A percentile compares a stretch with the other conserved stretches of the same genome.
Evolutionary conservation across 2,888 invertebrate species (phyloP).

Genomic region (Agelastica alni): DNA sequence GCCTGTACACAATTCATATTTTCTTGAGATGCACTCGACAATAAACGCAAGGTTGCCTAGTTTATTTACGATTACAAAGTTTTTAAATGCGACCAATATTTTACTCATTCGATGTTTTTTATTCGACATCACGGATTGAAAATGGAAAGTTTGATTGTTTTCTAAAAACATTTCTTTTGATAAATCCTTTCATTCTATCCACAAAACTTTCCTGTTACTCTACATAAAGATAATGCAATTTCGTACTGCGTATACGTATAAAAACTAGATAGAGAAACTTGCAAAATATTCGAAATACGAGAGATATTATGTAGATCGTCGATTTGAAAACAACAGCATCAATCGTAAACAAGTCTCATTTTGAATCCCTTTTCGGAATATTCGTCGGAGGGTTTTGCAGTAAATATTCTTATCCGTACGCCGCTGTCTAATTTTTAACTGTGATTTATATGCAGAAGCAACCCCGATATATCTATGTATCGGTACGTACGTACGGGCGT

Average conservation of each 20-base stretch:
- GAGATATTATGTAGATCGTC: too few species aligned
- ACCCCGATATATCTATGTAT: conserved; percentile 28
- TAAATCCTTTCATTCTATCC: too few species aligned
- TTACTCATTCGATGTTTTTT: too few species aligned
- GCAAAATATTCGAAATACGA: too few species aligned
- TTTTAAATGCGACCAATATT: too few species aligned
- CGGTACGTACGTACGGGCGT: conserved; percentile 28
- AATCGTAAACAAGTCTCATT: conserved; percentile 27
- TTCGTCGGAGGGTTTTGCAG: conserved; percentile 20
- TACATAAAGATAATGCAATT: too few species aligned
- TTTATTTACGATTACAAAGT: not conserved
- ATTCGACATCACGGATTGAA: too few species aligned
- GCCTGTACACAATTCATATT: conserved; percentile 9
- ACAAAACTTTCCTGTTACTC: too few species aligned
- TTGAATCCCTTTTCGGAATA: conserved; percentile 23
- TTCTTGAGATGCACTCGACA: conserved; percentile 13
- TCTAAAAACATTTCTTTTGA: too few species aligned
- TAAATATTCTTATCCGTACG: conserved; percentile 30
- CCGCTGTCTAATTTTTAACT: conserved; percentile 32
- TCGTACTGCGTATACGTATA: too few species aligned
- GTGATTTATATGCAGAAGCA: conserved; percentile 32
- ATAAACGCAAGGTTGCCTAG: conserved; percentile 20
- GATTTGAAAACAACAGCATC: conserved; percentile 20
- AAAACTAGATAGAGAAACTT: too few species aligned
- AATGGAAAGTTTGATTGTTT: too few species aligned